Conservation (phyloP, 2,888 invertebrate genomes). For the Drosophila pseudotalamancana region DNA sequence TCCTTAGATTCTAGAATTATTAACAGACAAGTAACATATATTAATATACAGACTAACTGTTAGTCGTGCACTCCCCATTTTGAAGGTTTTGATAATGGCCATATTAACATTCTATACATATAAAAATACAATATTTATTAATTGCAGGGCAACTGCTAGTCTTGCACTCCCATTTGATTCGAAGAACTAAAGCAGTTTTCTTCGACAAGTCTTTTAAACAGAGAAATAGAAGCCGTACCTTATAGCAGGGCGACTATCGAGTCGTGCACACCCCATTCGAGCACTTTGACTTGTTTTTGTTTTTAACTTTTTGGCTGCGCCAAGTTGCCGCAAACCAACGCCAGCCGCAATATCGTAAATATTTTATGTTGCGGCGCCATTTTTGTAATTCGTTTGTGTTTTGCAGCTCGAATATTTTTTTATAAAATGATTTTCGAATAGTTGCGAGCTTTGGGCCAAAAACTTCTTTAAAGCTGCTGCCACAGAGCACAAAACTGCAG, state of each 20-base stretch:
- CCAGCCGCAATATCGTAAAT: conserved; percentile 71
- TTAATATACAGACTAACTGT: background rate
- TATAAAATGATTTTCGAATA: conserved; percentile 39
- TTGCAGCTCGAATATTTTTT: conserved; percentile 35
- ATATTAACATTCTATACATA: no score
- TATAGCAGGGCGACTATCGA: no score
- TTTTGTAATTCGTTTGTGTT: conserved; percentile 45
- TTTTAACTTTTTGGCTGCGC: conserved; percentile 29
- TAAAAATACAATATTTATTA: background rate
- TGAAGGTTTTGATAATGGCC: no score
- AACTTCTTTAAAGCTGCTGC: conserved; percentile 14
- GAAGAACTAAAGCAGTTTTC: no score
- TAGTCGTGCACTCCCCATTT: background rate
- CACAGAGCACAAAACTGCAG: background rate
- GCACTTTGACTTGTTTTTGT: conserved; percentile 13
- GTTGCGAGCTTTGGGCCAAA: conserved; percentile 24
- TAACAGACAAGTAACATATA: no score
- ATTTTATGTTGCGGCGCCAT: conserved; percentile 71
- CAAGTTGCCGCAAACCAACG: conserved; percentile 43
- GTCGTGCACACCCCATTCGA: background rate
- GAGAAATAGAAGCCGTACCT: no score
- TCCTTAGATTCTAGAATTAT: no score
- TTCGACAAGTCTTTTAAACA: no score
- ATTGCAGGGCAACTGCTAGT: background rate
- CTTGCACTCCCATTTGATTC: no score